A percentile compares a stretch with the other conserved stretches of the same genome.
These are phyloP conservation scores for Phania funesta DNA, from an alignment of 2,888 invertebrate species.

Conservation along the genomic window DNA sequence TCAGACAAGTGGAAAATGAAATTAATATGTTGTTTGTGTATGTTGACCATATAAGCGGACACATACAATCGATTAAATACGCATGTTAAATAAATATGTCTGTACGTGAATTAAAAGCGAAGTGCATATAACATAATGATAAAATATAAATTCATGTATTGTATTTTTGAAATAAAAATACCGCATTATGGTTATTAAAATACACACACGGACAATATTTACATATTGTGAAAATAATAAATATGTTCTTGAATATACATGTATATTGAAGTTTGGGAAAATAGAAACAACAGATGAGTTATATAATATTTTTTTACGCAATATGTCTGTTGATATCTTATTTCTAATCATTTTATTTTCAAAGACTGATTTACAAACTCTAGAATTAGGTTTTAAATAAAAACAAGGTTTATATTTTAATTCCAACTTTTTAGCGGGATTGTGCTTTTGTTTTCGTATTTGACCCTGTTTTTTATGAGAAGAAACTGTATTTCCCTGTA, in stretches of 20 bases:
- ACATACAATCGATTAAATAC: not conserved
- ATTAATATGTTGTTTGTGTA: conserved; percentile 4
- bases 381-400: too few relatives aligned
- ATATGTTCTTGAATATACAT: conserved; percentile 6
- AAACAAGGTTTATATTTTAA: too few relatives aligned
- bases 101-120: not conserved
- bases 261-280: too few relatives aligned
- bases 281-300: too few relatives aligned
- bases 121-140: not conserved
- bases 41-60: not conserved
- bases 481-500: too few relatives aligned
- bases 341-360: too few relatives aligned
- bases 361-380: too few relatives aligned
- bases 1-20: conserved; percentile 34
- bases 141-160: not conserved
- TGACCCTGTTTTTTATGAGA: too few relatives aligned
- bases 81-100: not conserved
- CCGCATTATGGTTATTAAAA: conserved; percentile 37
- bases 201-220: conserved; percentile 7
- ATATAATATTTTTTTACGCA: too few relatives aligned
- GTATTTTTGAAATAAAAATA: conserved; percentile 29
- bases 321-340: too few relatives aligned
- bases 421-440: too few relatives aligned
- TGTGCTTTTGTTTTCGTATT: too few relatives aligned
- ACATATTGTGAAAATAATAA: not conserved